Base-by-base conservation (phyloP, 2,113 vertebrate genomes). In the Oplegnathus fasciatus region DNA sequence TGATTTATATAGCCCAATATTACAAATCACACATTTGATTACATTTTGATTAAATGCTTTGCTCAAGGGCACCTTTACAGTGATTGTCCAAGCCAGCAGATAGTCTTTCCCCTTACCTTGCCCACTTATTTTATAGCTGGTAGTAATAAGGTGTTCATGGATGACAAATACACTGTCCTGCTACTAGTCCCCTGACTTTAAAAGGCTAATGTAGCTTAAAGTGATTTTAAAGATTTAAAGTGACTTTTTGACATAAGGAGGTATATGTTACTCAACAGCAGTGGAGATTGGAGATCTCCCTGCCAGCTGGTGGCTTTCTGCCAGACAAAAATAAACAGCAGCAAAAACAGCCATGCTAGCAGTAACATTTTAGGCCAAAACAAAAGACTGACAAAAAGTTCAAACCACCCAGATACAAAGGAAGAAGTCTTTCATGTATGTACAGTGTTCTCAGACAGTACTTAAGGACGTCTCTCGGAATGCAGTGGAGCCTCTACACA, bases 91-190 rank as follows among this genome's bases (percentile, higher is more conserved):
- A 90, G 32, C 66, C 52, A 79, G 64, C 32, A 64, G 65, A 76
- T 85, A 72, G 40, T 46, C 57, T 82, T 65, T 54, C 32, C 40
- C n/a, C n/a, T 37, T 67, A 44, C 58, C n/a, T 18, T 60, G 24
- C 55, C 46, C 66, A 76, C 55, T 83, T 78, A 74, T 83, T 88
- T 77, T 82, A 78, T 82, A 83, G 72, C n/a, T 32, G 48, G 65
- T 77, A 74, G 30, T 69, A 82, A 82, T 76, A 28, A 32, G 26
- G 46, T 75, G 61, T 78, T 68, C 78, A 79, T 79, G 54, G 46
- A 66, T 83, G 55, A 82, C 46, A 75, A 62, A 90, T 68, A 37
- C 11, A 64, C 62, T 71, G 32, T 54, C 48, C 34, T 37, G 34
- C 60, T 88, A 14, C 34, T 72, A 42, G 67, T 58, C 40, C 61